These are phyloP conservation scores for Drosophila percnosoma DNA, from an alignment of 2,888 invertebrate species.

Conservation along the genomic window DNA sequence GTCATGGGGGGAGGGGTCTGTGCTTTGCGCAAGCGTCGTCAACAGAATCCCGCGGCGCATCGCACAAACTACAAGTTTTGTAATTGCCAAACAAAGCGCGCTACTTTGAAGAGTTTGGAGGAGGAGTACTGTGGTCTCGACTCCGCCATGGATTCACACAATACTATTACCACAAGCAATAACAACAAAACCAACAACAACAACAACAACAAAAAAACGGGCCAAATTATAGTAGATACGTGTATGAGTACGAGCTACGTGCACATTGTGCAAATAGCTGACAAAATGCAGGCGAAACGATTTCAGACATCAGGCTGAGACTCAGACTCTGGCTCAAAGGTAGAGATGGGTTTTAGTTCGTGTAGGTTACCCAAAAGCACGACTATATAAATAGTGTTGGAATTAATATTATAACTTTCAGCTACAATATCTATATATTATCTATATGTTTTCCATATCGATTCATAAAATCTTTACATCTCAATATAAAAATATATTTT, in stretches of 20 bases:
- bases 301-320: conserved; percentile 29
- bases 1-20: background rate
- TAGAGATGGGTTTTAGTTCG: conserved; percentile 32
- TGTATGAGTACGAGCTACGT: conserved; percentile 51
- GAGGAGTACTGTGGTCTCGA: conserved; percentile 11
- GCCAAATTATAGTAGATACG: conserved; percentile 68
- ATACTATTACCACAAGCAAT: conserved; percentile 22
- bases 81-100: conserved; percentile 78
- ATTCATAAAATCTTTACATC: background rate
- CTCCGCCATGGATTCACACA: conserved; percentile 55
- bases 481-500: background rate
- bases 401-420: background rate
- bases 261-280: conserved; percentile 78
- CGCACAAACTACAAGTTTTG: conserved; percentile 76
- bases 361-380: background rate
- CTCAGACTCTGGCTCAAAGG: conserved; percentile 12
- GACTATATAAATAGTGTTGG: background rate
- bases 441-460: background rate
- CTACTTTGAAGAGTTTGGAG: conserved; percentile 25
- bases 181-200: conserved; percentile 32
- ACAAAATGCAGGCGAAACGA: conserved; percentile 64
- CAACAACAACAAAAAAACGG: conserved; percentile 44
- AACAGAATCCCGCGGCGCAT: conserved; percentile 75
- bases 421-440: background rate
- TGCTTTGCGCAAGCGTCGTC: conserved; percentile 62